Base-by-base conservation (phyloP, 2,113 vertebrate genomes). In the Budorcas taxicolor region DNA sequence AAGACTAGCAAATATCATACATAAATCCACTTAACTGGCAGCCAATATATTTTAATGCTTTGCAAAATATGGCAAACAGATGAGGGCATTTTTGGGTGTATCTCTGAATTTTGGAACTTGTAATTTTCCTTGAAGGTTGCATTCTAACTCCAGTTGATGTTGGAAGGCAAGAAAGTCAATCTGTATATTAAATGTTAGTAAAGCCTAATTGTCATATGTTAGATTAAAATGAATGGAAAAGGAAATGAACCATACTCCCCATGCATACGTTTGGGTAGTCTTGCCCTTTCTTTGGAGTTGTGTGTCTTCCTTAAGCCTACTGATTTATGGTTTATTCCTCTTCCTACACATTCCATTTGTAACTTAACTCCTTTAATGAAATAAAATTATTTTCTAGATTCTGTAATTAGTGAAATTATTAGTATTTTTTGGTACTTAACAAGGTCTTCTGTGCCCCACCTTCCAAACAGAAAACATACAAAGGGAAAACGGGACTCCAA, bases 261-360 rank as follows among this genome's bases (percentile, higher is more conserved):
- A 27, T 7, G 17, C 9, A 1, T 0, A 29, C 0, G 3, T 6
- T 6, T 33, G 5, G 25, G 15, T 4, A 57, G 11, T 31, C 25
- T 60, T 19, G 5, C 4, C 14, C 29, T 31, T 89, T 55, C 31
- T 16, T 85, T 19, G 16, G 57, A 50, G 27, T 7, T 86, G 1
- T 43, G 6, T 5, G 5, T 45, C 17, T 19, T 92, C 43, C 43
- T 57, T 78, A 83, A 71, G 4, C 1, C 43, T 43, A 21, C 16
- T n/a, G n/a, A 10, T 36, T 12, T 13, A 64, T 31, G 3, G 1
- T 7, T 76, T 55, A 13, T 62, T n/a, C n/a, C 13, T 93, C 2
- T 84, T 83, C 19, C 58, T 60, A 92, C 43, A 7, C 6, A 19
- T 87, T 86, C 33, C 1, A 33, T 3, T 45, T 84, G 7, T 58